phyloP scores from a whole-genome alignment of 2,888 invertebrate species.

The Ganaspis brasiliensis region DNA sequence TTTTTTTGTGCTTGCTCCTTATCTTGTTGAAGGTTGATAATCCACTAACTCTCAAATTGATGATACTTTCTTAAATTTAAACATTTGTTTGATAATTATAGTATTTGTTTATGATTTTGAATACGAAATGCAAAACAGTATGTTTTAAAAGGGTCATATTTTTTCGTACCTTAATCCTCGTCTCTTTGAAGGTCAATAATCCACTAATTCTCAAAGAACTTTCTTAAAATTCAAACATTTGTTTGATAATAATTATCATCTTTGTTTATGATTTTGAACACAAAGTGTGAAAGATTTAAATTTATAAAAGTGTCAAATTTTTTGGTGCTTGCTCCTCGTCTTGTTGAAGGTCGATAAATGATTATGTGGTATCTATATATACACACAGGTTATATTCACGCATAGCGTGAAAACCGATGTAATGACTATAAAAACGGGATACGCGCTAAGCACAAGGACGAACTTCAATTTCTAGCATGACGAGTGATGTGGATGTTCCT shows the following conservation, averaged over 20 bases:
- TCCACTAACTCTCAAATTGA: no score
- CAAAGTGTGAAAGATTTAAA: not conserved
- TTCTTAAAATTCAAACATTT: no score
- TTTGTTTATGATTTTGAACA: not conserved
- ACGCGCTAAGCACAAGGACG: constrained; percentile 23
- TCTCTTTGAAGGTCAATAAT: no score
- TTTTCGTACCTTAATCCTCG: no score
- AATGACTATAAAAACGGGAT: constrained; percentile 27
- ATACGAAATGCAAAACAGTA: no score
- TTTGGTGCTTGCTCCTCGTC: not conserved
- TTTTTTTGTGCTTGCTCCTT: not conserved
- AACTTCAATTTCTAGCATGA: constrained; percentile 23
- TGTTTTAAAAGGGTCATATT: no score
- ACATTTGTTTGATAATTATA: no score
- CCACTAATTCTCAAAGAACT: no score
- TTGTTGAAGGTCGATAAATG: not conserved
- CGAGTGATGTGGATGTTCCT: constrained; percentile 17
- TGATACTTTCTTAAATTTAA: no score
- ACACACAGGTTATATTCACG: not conserved
- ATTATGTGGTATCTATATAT: not conserved
- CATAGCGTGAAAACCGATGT: constrained; percentile 13
- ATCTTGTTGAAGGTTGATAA: not conserved
- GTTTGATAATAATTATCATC: no score
- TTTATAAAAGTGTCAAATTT: not conserved
- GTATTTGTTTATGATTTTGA: no score